These are phyloP conservation scores for Prionchulus punctatus DNA, from an alignment of 2,888 invertebrate genomes.

Conservation along the genomic window DNA sequence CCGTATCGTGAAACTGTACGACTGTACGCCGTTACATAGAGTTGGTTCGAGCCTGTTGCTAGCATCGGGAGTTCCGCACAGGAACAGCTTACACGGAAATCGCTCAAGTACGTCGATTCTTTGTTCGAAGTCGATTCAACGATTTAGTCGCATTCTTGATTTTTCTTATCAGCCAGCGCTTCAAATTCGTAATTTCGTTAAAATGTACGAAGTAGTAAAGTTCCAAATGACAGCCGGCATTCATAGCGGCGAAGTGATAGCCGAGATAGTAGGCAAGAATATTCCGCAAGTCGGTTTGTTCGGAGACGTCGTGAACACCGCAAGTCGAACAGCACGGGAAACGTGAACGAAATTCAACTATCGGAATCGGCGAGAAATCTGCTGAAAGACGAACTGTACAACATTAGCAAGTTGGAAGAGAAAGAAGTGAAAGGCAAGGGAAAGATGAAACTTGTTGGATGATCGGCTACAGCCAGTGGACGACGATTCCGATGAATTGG, in stretches of 20 bases:
- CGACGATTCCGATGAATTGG: no score
- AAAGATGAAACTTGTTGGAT: no score
- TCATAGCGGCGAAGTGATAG: not conserved
- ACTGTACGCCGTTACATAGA: not conserved
- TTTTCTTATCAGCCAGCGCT: not conserved
- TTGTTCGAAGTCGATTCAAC: no score
- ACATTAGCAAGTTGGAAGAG: no score
- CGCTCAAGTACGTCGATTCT: no score
- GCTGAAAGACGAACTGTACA: not conserved
- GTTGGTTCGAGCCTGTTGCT: not conserved
- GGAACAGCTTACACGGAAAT: not conserved
- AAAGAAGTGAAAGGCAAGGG: not conserved
- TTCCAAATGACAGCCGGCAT: no score
- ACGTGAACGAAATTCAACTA: constrained; percentile 1
- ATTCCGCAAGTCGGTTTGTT: constrained; percentile 1
- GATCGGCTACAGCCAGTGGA: no score
- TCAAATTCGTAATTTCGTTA: not conserved
- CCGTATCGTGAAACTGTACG: not conserved
- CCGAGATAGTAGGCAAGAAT: not conserved
- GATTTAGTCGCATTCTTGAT: no score
- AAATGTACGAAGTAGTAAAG: not conserved
- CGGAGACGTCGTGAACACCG: not conserved
- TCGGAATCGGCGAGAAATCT: not conserved
- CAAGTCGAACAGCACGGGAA: not conserved
- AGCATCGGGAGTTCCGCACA: not conserved